Evolutionary conservation across 2,797 vertebrate genomes (phyloP), one percentile per base, ranked within the genome.

Genomic region (Threskiornis aethiopicus): DNA sequence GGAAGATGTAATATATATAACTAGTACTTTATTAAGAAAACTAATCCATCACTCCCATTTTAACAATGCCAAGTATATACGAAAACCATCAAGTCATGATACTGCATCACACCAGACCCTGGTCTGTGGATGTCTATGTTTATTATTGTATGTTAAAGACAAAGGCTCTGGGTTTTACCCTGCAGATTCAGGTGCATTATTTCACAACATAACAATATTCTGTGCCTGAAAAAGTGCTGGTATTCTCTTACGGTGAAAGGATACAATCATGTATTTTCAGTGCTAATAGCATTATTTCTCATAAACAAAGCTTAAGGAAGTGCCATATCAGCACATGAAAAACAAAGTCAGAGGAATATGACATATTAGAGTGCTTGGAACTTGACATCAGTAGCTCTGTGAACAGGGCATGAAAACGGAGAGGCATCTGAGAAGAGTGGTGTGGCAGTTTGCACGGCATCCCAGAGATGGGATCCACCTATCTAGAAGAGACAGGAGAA

Each of bases 351-450:
- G 25, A 41, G 37, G 18, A 39, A 37, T 67, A 12, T 42, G 31
- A 57, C 37, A 47, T 67, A 41, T 59, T 42, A 33, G 7, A 59
- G 26, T 1, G 1, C 19, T 54, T 39, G 49, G 29, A 70, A 61
- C 10, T 46, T 46, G 29, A 29, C 22, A 39, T 39, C 39, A 61
- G 64, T 39, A 39, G 8, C 24, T 54, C 29, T 70, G n/a, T 3
- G 7, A 58, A 29, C 4, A 29, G 25, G 16, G 5, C 44, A 16
- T 31, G 28, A 25, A 47, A 58, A 41, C 21, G 6, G 55, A 31
- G 28, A 69, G 10, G 12, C 1, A 2, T 24, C 16, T 78, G n/a
- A 46, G 10, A 46, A 12, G 22, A 78, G 22, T 1, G 0, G 8
- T 28, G 18, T 6, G 9, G 28, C 16, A 28, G 26, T 33, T 33